Evolutionary conservation across 2,888 invertebrate genomes (phyloP).

Genomic region (Stramonita haemastoma): DNA sequence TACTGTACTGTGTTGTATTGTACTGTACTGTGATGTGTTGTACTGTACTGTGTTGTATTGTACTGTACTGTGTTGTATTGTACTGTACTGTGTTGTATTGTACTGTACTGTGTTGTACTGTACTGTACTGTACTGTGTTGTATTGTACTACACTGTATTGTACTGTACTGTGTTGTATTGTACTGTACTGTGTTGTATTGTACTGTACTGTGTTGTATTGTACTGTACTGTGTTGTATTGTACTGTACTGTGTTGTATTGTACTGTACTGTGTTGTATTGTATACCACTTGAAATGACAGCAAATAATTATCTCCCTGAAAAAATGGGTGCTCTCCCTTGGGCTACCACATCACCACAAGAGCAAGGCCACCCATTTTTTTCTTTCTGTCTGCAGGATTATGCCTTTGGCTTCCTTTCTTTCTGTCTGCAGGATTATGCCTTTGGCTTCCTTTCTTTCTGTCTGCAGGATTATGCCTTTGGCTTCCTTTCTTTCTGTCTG

Average conservation of each 20-base stretch:
- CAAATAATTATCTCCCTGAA: too few species aligned
- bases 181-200: not conserved
- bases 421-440: too few species aligned
- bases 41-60: not conserved
- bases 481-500: too few species aligned
- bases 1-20: not conserved
- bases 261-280: not conserved
- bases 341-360: too few species aligned
- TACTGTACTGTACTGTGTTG: not conserved
- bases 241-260: not conserved
- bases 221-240: not conserved
- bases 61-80: not conserved
- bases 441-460: too few species aligned
- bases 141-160: not conserved
- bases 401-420: too few species aligned
- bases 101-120: not conserved
- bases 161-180: not conserved
- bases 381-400: too few species aligned
- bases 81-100: not conserved
- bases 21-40: too few species aligned
- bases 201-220: not conserved
- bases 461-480: too few species aligned
- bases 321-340: too few species aligned
- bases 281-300: not conserved
- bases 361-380: too few species aligned